Evolutionary conservation across 2,797 vertebrate species (phyloP), one percentile per base, ranked within the genome.

Genomic region (Sebastes melanostomus): DNA sequence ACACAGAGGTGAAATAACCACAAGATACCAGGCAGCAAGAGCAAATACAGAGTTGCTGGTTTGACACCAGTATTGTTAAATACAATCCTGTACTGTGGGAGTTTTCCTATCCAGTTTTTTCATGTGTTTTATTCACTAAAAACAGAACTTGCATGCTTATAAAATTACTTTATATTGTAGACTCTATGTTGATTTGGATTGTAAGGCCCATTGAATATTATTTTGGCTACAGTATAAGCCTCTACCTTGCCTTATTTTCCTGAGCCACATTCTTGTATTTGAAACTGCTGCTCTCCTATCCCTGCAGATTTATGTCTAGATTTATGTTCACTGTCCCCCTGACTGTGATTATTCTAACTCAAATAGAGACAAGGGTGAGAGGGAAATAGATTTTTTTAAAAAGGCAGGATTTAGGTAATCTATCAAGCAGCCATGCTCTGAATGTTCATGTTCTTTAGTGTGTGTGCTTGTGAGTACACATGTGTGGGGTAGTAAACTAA

Each of bases 261-360:
- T 46, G 12, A 34, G 1, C 8, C 10, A n/a, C 14, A 71, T 55
- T 75, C 32, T 30, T 55, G 7, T 63, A 24, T 70, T 67, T 67
- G 24, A 70, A 34, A 70, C 36, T 2, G 34, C 55, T 63, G 16
- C 58, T 60, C 66, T 54, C 14, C 60, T 18, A 16, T n/a, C 24
- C 14, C 29, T 62, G 61, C 65, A 72, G 54, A 77, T 85, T 25
- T 81, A 36, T 76, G 30, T 68, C 25, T 5, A 65, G 50, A 86
- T 78, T 70, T 65, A 1, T 65, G 52, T 70, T 13, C 50, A 54
- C 22, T 73, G 61, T 81, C 68, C 24, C 62, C 11, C 63, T 65
- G 59, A 69, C 27, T 74, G 67, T 66, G 55, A 78, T 67, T 52
- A 74, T 66, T 84, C 62, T 46, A 54, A 77, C 61, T 73, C 59